Evolutionary conservation across 2,888 invertebrate genomes (phyloP).

Genomic region (Drosophila atripex): DNA sequence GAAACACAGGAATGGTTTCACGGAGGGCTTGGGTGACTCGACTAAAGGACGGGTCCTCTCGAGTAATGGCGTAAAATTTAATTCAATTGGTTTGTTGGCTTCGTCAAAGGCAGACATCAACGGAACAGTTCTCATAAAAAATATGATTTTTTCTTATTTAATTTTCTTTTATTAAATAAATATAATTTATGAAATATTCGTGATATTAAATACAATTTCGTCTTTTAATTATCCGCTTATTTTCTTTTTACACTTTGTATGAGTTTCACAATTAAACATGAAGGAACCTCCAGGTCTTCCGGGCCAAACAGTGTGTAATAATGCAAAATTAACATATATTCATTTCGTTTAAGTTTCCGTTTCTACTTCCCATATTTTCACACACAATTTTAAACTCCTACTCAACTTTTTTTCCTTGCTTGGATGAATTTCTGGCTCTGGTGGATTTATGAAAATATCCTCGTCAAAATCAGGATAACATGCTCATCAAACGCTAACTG

Average conservation of each 20-base stretch:
- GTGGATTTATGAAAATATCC: constrained; percentile 25
- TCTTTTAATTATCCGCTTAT: constrained; percentile 28
- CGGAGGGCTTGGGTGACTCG: constrained; percentile 3
- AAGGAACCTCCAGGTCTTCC: no score
- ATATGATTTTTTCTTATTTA: constrained; percentile 24
- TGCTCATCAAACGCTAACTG: constrained; percentile 20
- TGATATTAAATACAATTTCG: constrained; percentile 47
- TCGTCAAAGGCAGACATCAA: constrained; percentile 52
- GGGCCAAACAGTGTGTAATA: no score
- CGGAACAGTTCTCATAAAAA: constrained; percentile 6
- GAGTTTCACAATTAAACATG: neutral
- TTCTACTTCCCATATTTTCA: no score
- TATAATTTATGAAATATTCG: constrained; percentile 11
- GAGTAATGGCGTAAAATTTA: constrained; percentile 75
- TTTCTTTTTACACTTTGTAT: constrained; percentile 1
- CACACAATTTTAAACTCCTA: no score
- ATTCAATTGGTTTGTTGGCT: constrained; percentile 75
- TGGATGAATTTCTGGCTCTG: neutral
- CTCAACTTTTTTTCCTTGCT: neutral
- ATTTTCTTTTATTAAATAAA: neutral
- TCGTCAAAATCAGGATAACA: constrained; percentile 28
- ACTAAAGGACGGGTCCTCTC: constrained; percentile 37
- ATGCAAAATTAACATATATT: no score
- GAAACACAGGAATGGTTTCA: constrained; percentile 6
- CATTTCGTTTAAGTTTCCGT: no score